Conservation (phyloP, 2,797 vertebrate species). For the Remorina albescens region DNA sequence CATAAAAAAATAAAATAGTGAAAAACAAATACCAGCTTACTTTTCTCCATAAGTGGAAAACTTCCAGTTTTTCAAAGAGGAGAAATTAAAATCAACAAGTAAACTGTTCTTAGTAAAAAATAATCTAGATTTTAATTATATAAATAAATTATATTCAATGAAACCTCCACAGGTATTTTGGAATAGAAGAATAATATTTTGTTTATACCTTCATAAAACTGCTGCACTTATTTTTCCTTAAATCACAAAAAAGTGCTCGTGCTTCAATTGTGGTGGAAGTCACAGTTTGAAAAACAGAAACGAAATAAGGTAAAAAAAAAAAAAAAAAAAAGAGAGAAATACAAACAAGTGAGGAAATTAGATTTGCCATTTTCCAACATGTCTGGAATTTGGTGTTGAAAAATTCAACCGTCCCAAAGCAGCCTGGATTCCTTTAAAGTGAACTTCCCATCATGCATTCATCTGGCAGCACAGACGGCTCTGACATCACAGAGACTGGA, state of each 20-base stretch:
- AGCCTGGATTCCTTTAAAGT: neutral
- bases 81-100: neutral
- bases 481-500: neutral
- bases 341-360: too few species aligned
- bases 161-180: slow-evolving; percentile 6
- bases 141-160: slow-evolving; percentile 21
- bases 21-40: neutral
- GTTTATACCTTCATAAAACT: neutral
- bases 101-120: neutral
- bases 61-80: neutral
- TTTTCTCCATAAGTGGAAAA: neutral
- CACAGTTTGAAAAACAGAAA: slow-evolving; percentile 25
- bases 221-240: slow-evolving; percentile 7
- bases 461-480: neutral
- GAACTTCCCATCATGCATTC: neutral
- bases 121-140: neutral
- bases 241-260: slow-evolving; percentile 62
- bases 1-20: neutral
- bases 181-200: neutral
- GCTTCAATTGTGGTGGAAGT: slow-evolving; percentile 43
- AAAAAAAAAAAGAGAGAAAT: too few species aligned
- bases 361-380: neutral
- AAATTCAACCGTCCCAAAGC: neutral
- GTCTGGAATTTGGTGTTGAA: neutral
- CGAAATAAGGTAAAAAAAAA: neutral